Conservation (phyloP, 2,797 vertebrate species). For the Enteromius argenteus region DNA sequence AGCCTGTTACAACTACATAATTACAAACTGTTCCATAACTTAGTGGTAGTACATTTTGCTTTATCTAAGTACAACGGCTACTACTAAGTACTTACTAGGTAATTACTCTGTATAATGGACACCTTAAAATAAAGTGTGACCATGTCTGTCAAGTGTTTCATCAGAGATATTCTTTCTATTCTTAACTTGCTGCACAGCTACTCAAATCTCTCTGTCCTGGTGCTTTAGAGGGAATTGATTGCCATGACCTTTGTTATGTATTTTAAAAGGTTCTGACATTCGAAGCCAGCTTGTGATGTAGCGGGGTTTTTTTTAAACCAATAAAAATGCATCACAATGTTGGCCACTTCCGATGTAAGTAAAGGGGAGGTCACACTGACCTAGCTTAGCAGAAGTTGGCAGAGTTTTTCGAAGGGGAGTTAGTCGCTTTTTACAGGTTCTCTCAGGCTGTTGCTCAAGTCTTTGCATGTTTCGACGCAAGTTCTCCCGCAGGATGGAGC, state of each 20-base stretch:
- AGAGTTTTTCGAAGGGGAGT: slow-evolving; percentile 83
- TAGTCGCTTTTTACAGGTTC: slow-evolving; percentile 81
- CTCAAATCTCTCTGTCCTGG: neutral
- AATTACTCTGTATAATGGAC: no score
- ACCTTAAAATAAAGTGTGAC: no score
- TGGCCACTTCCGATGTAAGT: neutral
- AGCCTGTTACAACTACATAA: no score
- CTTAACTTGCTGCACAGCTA: slow-evolving; percentile 3
- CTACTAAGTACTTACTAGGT: no score
- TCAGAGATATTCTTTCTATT: neutral
- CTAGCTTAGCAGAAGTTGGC: slow-evolving; percentile 87
- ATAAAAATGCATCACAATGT: neutral
- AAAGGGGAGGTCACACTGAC: slow-evolving; percentile 74
- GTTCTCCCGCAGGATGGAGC: slow-evolving; percentile 91
- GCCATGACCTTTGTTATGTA: neutral
- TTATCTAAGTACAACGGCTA: no score
- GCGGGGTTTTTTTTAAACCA: neutral
- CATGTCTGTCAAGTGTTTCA: no score
- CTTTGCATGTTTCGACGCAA: slow-evolving; percentile 85
- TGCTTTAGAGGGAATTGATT: neutral
- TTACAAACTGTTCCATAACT: no score
- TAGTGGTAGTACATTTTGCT: no score
- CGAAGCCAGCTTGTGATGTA: neutral
- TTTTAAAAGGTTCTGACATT: slow-evolving; percentile 4
- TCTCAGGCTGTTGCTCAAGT: slow-evolving; percentile 81